Conservation (phyloP, 2,113 vertebrate species). For the Ceyx melanurus region DNA sequence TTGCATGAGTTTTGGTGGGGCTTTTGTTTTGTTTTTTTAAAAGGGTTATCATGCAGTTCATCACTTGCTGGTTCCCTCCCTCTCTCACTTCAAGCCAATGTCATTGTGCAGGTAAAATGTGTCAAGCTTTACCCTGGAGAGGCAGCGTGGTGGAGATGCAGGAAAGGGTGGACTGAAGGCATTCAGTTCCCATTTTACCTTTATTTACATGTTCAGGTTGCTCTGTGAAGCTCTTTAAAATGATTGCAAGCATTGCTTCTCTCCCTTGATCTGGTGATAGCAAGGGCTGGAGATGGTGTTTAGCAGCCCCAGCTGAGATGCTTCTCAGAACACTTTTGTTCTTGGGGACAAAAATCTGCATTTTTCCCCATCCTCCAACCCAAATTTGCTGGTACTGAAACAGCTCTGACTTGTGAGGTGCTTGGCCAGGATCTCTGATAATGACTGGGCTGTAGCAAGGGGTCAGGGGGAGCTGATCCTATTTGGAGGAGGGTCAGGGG, state of each 20-base stretch:
- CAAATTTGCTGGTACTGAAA: background rate
- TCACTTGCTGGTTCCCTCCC: background rate
- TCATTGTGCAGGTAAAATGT: background rate
- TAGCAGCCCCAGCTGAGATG: background rate
- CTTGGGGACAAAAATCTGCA: background rate
- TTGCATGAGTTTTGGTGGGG: background rate
- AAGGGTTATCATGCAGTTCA: background rate
- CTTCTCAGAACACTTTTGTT: accelerated
- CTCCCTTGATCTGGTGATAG: background rate
- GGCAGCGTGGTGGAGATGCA: background rate
- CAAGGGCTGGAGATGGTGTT: background rate
- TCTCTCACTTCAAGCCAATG: background rate
- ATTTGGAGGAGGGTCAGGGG: background rate
- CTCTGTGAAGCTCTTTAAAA: background rate
- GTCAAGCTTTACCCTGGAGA: background rate
- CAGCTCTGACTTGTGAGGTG: background rate
- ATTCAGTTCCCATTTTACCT: background rate
- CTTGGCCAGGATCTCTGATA: background rate
- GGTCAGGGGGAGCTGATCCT: background rate
- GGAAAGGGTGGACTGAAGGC: background rate
- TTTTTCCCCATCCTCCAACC: background rate
- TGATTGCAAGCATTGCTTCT: background rate
- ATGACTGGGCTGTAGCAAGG: background rate
- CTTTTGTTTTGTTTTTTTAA: background rate
- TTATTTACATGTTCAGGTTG: background rate